A percentile compares a stretch with the other conserved stretches of the same genome.
phyloP scores from a whole-genome alignment of 2,113 vertebrate genomes.

The Nycticryphes semicollaris region DNA sequence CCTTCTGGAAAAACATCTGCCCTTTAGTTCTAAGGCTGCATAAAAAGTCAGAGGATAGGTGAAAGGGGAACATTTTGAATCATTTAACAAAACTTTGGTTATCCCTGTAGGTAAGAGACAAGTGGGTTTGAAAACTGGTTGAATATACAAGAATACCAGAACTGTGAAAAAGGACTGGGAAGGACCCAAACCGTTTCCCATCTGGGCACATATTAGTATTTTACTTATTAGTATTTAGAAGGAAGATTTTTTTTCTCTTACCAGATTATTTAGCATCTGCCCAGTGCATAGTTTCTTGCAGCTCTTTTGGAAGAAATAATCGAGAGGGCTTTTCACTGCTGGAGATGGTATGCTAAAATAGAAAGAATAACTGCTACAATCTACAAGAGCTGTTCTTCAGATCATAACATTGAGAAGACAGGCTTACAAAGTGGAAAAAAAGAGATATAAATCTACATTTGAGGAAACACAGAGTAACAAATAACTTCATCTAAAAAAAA shows the following conservation, averaged over 20 bases:
- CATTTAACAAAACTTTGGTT: background rate
- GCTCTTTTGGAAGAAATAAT: background rate
- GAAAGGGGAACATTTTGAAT: background rate
- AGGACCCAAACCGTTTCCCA: background rate
- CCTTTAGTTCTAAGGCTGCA: background rate
- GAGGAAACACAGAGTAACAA: background rate
- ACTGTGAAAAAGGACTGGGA: background rate
- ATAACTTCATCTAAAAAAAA: background rate
- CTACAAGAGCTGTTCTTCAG: background rate
- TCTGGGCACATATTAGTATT: background rate
- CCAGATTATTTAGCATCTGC: background rate
- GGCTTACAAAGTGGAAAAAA: background rate
- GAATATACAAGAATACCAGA: background rate
- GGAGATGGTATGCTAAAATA: background rate
- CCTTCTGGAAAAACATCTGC: background rate
- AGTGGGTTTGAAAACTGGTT: background rate
- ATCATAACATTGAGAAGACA: background rate
- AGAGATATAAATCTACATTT: background rate
- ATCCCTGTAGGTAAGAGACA: background rate
- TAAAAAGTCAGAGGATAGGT: background rate
- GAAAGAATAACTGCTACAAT: background rate
- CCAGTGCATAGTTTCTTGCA: background rate
- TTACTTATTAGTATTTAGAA: background rate
- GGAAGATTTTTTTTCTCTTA: background rate
- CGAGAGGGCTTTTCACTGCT: background rate